Evolutionary conservation across 2,797 vertebrate genomes (phyloP), one percentile per base, ranked within the genome.

Genomic region (Coilia nasus): DNA sequence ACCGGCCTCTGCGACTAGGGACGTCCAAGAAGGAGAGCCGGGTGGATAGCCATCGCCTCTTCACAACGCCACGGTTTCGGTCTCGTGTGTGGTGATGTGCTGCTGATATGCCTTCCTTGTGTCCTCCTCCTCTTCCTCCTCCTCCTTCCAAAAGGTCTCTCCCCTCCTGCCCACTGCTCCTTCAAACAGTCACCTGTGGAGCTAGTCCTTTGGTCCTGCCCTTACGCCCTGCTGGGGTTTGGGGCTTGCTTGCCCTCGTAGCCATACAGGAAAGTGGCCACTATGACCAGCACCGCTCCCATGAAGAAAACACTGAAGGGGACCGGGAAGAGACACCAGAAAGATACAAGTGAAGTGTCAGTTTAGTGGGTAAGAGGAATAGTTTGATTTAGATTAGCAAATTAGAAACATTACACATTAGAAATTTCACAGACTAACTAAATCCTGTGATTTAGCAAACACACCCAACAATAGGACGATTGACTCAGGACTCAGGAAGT

Each of bases 251-350:
- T 98, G 90, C 95, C 95, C 92, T 98, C 97, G 47, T 98, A 99
- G 87, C 98, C 97, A 0, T 99, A 99, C 50, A 99, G 95, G 91
- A 99, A 99, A 86, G 98, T 99, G 83, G 98, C 98, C 83, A 90
- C 87, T 87, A 99, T 99, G 92, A 99, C 98, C 91, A 99, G 93
- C 89, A 98, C 0, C 84, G 98, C 95, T 90, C 98, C 98, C 17
- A 98, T 85, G 93, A 99, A 99, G 93, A 99, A 99, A 60, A 99
- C 94, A 59, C 98, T 99, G 89, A 84, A 92, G 35, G 35, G 35
- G 5, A 41, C 35, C 2, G 35, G 35, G 5, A 11, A 41, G 35
- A 86, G 83, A 54, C 88, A 81, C 15, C 0, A 83, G 83, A 87
- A 87, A 5, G 81, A 23, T 84, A 0, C n/a, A 14, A 50, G 11